Base-by-base conservation (phyloP, 2,113 vertebrate genomes). In the Nibea coibor region DNA sequence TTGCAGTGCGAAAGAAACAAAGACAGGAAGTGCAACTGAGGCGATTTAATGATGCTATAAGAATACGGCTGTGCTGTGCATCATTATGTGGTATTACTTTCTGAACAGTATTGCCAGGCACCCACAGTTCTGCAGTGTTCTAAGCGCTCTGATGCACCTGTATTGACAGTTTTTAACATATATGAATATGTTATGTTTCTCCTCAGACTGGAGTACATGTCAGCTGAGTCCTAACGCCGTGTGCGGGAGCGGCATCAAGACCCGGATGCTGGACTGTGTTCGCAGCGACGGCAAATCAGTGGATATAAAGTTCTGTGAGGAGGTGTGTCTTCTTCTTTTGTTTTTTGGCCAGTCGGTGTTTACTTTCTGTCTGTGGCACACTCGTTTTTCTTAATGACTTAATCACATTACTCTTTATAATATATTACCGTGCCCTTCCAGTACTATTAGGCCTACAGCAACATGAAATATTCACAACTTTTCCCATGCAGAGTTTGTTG, bases 181-280 rank as follows among this genome's bases (percentile, higher is more conserved):
- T 57, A n/a, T 67, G 17, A 56, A 26, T 56, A 1, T 53, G 3
- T 31, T 69, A 24, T 65, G 17, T 48, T 50, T 68, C 28, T 63
- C 20, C 67, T 79, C 92, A 99, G 98, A 99, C 86, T 99, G 98
- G 98, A 99, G 98, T 84, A 99, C 98, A 0, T 99, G 98, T 87
- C 98, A 99, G 94, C 95, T 99, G 78, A 99, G 97, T 5, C 95
- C 97, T 47, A 98, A 95, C 78, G 97, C 97, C 4, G 97, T 98
- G 28, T 99, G 98, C 61, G 98, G 98, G 20, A 94, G 93, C 0
- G 98, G 98, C 8, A 93, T 98, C 91, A 98, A 98, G 94, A 99
- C 98, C 4, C 94, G 98, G 87, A 98, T 99, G 97, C 88, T 99
- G 12, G 98, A 99, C 62, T 99, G 98, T 19, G 98, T 99, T 72